phyloP scores from a whole-genome alignment of 1,140 invertebrate species.

The Laupala kohalensis region DNA sequence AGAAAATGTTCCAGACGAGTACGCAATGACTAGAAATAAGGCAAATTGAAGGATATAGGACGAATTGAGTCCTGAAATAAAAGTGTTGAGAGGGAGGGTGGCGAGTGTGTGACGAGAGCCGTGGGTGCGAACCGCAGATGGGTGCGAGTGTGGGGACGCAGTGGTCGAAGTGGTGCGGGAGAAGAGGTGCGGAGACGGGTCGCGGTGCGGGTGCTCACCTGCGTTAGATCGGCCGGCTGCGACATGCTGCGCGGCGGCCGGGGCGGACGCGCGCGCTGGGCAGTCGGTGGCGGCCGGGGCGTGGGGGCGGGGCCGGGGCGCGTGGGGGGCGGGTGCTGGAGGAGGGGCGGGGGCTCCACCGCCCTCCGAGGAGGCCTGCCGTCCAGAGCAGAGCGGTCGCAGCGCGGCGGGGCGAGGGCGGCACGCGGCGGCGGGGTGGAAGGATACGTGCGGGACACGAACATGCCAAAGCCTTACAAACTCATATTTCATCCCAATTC shows the following conservation, averaged over 20 bases:
- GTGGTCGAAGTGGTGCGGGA: too few relatives aligned
- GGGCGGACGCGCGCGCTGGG: not conserved
- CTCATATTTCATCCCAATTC: too few relatives aligned
- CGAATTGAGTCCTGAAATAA: too few relatives aligned
- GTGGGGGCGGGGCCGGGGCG: not conserved
- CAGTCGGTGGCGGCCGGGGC: not conserved
- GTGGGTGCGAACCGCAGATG: too few relatives aligned
- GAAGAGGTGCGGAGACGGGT: not conserved
- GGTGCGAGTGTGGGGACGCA: too few relatives aligned
- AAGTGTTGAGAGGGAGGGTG: too few relatives aligned
- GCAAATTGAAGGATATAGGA: too few relatives aligned
- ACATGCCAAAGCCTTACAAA: too few relatives aligned
- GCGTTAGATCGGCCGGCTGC: conserved; percentile 19
- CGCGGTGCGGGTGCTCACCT: conserved; percentile 12
- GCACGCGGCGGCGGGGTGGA: not conserved
- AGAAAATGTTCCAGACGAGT: too few relatives aligned
- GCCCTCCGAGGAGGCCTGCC: not conserved
- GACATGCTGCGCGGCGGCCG: conserved; percentile 22
- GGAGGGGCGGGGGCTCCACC: not conserved
- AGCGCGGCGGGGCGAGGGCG: not conserved
- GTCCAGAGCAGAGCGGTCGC: not conserved
- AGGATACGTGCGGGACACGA: too few relatives aligned
- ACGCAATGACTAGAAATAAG: too few relatives aligned
- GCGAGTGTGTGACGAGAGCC: too few relatives aligned
- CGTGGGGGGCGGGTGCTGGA: not conserved